Conservation (phyloP, 2,113 vertebrate species). For the Antechinus flavipes region DNA sequence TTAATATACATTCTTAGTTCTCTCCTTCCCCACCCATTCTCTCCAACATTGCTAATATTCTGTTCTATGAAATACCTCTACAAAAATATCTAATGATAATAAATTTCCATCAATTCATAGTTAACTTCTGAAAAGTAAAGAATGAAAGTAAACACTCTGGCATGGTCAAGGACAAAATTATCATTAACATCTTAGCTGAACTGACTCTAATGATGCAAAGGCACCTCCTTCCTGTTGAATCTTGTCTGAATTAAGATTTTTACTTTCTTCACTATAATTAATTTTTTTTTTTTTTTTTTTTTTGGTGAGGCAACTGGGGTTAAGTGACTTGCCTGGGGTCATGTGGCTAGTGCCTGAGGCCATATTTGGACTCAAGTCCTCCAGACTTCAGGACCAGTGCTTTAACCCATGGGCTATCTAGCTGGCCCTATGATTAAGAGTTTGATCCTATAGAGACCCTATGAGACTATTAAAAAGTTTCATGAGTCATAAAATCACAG, state of each 20-base stretch:
- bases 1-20: slow-evolving; percentile 36
- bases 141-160: not conserved
- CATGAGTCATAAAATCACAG: slow-evolving; percentile 4
- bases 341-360: too few species aligned
- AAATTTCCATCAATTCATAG: not conserved
- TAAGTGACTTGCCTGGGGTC: too few species aligned
- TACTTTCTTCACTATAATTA: not conserved
- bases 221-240: not conserved
- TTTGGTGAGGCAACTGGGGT: too few species aligned
- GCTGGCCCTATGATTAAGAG: not conserved
- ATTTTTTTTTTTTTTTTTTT: not conserved
- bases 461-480: slow-evolving; percentile 38
- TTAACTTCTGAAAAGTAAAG: slow-evolving; percentile 22
- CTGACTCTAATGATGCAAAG: not conserved
- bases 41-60: not conserved
- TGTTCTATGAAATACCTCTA: not conserved
- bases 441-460: slow-evolving; percentile 9
- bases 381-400: too few species aligned
- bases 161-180: not conserved
- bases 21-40: not conserved
- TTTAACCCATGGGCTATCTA: too few species aligned
- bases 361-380: too few species aligned
- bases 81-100: not conserved
- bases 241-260: not conserved
- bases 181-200: not conserved